Conservation (phyloP, 2,113 vertebrate species). For the Syrmaticus mikado region DNA sequence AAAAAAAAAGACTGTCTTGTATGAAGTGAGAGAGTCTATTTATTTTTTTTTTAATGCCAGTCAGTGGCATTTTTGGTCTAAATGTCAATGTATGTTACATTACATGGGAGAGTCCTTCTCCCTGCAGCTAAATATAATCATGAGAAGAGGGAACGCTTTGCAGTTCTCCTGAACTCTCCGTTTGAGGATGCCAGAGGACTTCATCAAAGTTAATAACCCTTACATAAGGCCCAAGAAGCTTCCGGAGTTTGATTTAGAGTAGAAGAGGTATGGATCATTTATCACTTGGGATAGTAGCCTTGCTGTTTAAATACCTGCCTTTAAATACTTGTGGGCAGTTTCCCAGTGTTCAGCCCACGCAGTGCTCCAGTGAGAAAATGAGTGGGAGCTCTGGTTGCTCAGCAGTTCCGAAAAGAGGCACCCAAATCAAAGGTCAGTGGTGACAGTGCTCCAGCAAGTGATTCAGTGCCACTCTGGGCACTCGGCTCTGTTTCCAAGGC, state of each 20-base stretch:
- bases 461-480: neutral
- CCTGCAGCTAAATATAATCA: neutral
- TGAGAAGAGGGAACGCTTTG: neutral
- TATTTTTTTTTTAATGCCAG: conserved; percentile 7
- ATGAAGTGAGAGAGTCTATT: neutral
- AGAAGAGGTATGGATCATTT: neutral
- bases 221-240: neutral
- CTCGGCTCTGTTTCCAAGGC: neutral
- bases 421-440: neutral
- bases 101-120: neutral
- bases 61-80: conserved; percentile 27
- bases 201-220: neutral
- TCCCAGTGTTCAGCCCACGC: neutral
- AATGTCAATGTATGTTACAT: neutral
- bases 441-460: neutral
- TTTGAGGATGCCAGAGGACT: conserved; percentile 4
- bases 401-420: neutral
- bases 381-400: neutral
- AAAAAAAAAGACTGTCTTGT: neutral
- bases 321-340: neutral
- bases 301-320: neutral
- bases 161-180: neutral
- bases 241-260: neutral
- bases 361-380: neutral
- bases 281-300: neutral